These are phyloP conservation scores for Aromia moschata DNA, from an alignment of 2,888 invertebrate species.

Conservation along the genomic window DNA sequence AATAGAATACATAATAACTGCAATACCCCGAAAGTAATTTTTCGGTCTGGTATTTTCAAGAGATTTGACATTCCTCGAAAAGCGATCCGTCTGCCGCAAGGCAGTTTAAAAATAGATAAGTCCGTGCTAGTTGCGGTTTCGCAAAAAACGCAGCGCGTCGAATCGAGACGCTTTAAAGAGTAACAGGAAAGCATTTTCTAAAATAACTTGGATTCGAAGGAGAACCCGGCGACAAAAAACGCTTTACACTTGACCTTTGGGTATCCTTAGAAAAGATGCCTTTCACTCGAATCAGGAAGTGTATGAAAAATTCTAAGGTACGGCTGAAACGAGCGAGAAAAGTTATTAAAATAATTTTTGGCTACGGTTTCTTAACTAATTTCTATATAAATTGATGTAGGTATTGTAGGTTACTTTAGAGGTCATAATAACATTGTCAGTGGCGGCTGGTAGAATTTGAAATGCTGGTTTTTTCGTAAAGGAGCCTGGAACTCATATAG, in stretches of 20 bases:
- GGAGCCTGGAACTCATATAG: no score
- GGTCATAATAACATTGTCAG: no score
- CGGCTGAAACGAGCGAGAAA: not conserved
- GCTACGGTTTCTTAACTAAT: not conserved
- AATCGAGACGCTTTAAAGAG: not conserved
- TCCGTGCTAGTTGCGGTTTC: not conserved
- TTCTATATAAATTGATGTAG: no score
- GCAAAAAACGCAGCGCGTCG: not conserved
- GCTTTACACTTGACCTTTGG: not conserved
- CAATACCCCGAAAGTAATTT: no score
- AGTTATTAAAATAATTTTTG: not conserved
- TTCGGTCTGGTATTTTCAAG: not conserved
- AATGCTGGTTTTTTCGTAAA: no score
- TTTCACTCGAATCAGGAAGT: not conserved
- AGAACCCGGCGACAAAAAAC: not conserved
- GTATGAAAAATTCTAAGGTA: not conserved
- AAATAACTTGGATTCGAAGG: not conserved
- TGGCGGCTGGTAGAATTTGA: no score
- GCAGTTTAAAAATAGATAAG: not conserved
- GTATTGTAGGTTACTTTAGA: no score
- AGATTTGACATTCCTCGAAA: not conserved
- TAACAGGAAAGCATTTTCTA: conserved; percentile 1
- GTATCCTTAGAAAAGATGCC: not conserved
- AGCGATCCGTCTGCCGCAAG: not conserved
- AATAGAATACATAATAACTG: no score